Base-by-base conservation (phyloP, 2,888 invertebrate species). In the Minunthozetes semirufus region DNA sequence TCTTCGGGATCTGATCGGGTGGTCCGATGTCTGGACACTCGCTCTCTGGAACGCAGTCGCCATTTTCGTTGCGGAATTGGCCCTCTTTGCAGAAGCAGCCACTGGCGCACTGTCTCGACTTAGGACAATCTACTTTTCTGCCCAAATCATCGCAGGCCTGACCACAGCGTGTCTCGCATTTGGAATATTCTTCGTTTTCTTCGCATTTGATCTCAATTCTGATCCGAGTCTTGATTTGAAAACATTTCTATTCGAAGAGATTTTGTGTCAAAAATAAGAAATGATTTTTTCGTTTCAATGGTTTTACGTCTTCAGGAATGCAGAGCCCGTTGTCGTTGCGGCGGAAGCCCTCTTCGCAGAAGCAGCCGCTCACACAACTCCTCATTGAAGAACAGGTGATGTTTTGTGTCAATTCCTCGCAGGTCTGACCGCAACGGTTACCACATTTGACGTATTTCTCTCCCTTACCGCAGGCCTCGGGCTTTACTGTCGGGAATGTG, bases 31-130 rank as follows among this genome's bases (percentile, higher is more conserved):
- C 61, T 17, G 61, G 61, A 61, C 68, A 68, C 6, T 68, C 68
- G 11, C 11, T 11, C 38, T 68, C 68, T 19, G 42, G 42, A 5
- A 68, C 22, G 22, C 68, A 68, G 22, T 68, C 42, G 22, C 68
- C 68, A 1, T 22, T n/a, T 46, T 68, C 42, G n/a, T 68, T 42
- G 46, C 42, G 68, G 42, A 22, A 42, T 8, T 11, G n/a, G 1
- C 68, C 68, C 17, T 42, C 68, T 42, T 68, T 68, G 22, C 68
- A 68, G 68, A 68, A 68, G 68, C 68, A 68, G n/a, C 68, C 68
- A 22, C 38, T 68, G 38, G 13, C 68, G n/a, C 68, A 68, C n/a
- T 68, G 68, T 29, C 19, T 42, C 15, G 38, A 11, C 33, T 68
- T 68, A 0, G 68, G 68, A 68, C 68, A 68, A 6, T 42, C 46